Conservation (phyloP, 2,797 vertebrate species). For the Enteromius radiatus region DNA sequence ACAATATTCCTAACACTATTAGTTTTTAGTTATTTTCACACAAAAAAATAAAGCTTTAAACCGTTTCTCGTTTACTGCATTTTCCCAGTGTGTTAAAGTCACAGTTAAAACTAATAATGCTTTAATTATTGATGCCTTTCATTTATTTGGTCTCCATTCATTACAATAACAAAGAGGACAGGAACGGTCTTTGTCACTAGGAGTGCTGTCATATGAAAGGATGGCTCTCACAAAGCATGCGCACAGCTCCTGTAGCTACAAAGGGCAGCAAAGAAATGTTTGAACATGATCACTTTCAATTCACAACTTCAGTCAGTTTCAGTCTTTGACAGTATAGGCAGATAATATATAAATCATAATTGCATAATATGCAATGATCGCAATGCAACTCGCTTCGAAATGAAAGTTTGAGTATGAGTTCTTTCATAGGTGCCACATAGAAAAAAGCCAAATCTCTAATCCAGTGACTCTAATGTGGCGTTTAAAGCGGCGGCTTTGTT, state of each 20-base stretch:
- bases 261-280: slow-evolving; percentile 32
- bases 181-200: slow-evolving; percentile 44
- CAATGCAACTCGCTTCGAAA: not conserved
- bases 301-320: not conserved
- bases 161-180: slow-evolving; percentile 49
- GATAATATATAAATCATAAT: not conserved
- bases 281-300: slow-evolving; percentile 15
- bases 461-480: slow-evolving; percentile 16
- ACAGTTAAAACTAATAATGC: slow-evolving; percentile 44
- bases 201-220: slow-evolving; percentile 39
- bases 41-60: slow-evolving; percentile 64
- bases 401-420: not conserved
- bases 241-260: slow-evolving; percentile 24
- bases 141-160: slow-evolving; percentile 49
- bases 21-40: not conserved
- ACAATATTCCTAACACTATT: not conserved
- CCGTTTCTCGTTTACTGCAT: slow-evolving; percentile 40
- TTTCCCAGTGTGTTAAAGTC: slow-evolving; percentile 53
- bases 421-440: not conserved
- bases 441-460: not conserved
- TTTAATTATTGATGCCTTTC: slow-evolving; percentile 54
- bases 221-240: not conserved
- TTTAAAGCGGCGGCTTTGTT: slow-evolving; percentile 29
- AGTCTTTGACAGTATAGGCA: slow-evolving; percentile 4
- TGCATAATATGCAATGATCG: not conserved